These are phyloP conservation scores for Psylliodes chrysocephalus DNA, from an alignment of 2,888 invertebrate genomes.

Conservation along the genomic window DNA sequence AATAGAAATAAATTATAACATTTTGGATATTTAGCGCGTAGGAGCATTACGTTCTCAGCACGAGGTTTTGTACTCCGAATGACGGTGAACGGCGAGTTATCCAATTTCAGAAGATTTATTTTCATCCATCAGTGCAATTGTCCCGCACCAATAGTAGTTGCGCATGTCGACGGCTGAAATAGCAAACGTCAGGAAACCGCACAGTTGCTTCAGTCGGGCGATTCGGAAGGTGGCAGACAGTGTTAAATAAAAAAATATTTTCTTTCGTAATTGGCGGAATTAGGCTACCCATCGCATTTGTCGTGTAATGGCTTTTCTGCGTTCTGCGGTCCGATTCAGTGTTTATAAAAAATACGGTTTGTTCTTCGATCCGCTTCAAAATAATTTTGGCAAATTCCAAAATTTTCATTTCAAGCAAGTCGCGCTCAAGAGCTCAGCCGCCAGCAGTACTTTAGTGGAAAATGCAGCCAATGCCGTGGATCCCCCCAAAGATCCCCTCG, in stretches of 20 bases:
- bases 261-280: conserved; percentile 28
- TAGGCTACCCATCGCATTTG: conserved; percentile 21
- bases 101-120: too few relatives aligned
- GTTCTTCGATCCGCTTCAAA: conserved; percentile 53
- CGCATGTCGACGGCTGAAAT: conserved; percentile 23
- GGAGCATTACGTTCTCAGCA: too few relatives aligned
- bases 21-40: too few relatives aligned
- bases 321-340: conserved; percentile 63
- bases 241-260: conserved; percentile 15
- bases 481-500: conserved; percentile 66
- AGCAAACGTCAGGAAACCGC: conserved; percentile 17
- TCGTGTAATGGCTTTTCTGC: conserved; percentile 65
- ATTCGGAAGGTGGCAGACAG: conserved; percentile 6
- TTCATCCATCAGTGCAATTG: conserved; percentile 15
- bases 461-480: conserved; percentile 40
- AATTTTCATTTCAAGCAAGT: conserved; percentile 53
- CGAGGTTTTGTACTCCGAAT: too few relatives aligned
- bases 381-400: conserved; percentile 52
- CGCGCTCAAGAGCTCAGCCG: conserved; percentile 70
- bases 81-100: too few relatives aligned
- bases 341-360: conserved; percentile 62
- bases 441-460: conserved; percentile 44
- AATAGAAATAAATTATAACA: too few relatives aligned
- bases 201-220: conserved; percentile 7
- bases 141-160: not conserved